Percentiles rank a stretch among this genome's conserved stretches.
These are phyloP conservation scores for Papilio xuthus DNA, from an alignment of 1,140 invertebrate species.

Conservation along the genomic window DNA sequence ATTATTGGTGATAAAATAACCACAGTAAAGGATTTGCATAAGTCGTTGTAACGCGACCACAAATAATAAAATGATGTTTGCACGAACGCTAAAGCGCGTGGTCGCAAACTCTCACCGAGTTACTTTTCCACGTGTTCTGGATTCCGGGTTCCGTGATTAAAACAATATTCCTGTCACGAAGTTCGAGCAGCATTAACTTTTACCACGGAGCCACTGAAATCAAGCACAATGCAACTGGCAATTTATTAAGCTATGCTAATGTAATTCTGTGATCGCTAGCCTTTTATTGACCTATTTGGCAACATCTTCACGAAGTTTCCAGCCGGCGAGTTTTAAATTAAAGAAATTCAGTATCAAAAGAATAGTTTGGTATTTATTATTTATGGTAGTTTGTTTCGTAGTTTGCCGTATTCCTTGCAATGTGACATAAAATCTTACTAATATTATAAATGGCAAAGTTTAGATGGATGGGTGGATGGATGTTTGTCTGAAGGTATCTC, in stretches of 20 bases:
- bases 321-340: slow-evolving; percentile 11
- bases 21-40: not conserved
- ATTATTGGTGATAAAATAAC: not conserved
- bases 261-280: slow-evolving; percentile 14
- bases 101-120: not conserved
- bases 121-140: slow-evolving; percentile 3
- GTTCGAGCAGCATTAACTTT: not conserved
- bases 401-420: not conserved
- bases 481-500: too few species aligned
- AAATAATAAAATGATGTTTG: not conserved
- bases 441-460: too few species aligned
- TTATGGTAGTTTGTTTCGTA: not conserved
- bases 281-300: slow-evolving; percentile 24
- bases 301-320: not conserved
- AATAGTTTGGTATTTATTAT: not conserved
- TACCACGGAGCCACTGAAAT: slow-evolving; percentile 1
- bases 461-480: too few species aligned
- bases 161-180: slow-evolving; percentile 16
- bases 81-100: not conserved
- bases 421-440: not conserved
- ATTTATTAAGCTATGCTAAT: slow-evolving; percentile 27
- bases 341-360: slow-evolving; percentile 1
- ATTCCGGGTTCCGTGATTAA: slow-evolving; percentile 20
- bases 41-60: not conserved
- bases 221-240: slow-evolving; percentile 13